These are phyloP conservation scores for Epizoanthus illoricatus DNA, from an alignment of 92 coral and sea anemone species.

Conservation along the genomic window DNA sequence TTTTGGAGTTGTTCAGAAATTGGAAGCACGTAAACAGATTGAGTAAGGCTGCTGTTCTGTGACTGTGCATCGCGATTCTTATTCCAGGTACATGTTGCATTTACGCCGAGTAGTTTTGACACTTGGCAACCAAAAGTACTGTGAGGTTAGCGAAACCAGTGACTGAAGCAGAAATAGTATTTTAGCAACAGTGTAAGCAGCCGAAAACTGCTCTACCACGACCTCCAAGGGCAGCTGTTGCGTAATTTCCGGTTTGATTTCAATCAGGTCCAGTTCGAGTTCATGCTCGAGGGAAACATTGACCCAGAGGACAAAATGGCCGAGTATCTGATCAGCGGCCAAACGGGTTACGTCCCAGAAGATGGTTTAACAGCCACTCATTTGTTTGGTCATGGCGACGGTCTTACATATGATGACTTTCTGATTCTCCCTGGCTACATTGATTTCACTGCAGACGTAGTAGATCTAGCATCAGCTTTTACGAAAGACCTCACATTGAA, in stretches of 20 bases:
- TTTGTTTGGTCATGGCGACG: slow-evolving; percentile 72
- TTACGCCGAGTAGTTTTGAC: slow-evolving; percentile 1
- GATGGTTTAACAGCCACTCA: slow-evolving; percentile 81
- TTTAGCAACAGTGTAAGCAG: neutral
- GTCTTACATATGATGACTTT: slow-evolving; percentile 93
- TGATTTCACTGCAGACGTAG: slow-evolving; percentile 86
- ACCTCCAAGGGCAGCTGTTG: neutral
- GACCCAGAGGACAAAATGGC: slow-evolving; percentile 42
- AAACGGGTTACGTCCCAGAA: slow-evolving; percentile 80
- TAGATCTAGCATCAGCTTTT: slow-evolving; percentile 91
- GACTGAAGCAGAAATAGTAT: neutral
- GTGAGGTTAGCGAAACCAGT: neutral
- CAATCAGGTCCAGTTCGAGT: neutral
- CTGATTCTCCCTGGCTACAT: slow-evolving; percentile 92
- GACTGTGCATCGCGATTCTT: neutral
- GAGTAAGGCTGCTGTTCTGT: neutral
- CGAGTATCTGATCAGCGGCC: slow-evolving; percentile 80
- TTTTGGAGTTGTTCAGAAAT: no score
- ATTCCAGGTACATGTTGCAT: neutral
- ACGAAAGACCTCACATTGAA: slow-evolving; percentile 77
- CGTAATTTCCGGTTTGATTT: neutral
- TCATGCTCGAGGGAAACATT: neutral
- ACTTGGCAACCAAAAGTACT: slow-evolving; percentile 4
- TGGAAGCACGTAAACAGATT: no score
- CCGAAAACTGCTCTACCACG: no score